Evolutionary conservation across 2,888 invertebrate species (phyloP).

Genomic region (Acleris laterana): DNA sequence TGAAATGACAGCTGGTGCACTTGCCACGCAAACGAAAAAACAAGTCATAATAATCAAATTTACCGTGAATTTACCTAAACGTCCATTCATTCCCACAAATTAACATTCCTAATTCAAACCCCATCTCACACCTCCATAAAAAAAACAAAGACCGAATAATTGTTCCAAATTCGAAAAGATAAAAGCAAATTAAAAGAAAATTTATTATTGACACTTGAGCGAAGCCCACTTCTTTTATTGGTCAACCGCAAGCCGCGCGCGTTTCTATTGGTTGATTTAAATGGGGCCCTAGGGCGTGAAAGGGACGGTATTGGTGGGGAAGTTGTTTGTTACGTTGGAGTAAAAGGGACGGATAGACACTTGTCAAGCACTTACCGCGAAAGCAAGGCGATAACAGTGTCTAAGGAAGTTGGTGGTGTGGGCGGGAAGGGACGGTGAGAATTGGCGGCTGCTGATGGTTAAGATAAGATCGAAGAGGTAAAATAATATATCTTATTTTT

Average conservation of each 20-base stretch:
- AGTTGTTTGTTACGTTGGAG: constrained; percentile 50
- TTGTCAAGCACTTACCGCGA: constrained; percentile 78
- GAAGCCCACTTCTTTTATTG: constrained; percentile 79
- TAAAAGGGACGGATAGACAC: constrained; percentile 75
- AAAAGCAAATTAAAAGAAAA: constrained; percentile 62
- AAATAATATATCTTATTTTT: too few relatives aligned
- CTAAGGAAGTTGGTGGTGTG: constrained; percentile 68
- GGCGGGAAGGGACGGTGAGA: constrained; percentile 48
- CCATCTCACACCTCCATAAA: constrained; percentile 20
- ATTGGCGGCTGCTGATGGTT: constrained; percentile 52
- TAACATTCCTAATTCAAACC: constrained; percentile 17
- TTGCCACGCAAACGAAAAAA: background rate
- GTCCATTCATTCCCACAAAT: constrained; percentile 1
- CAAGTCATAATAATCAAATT: too few relatives aligned
- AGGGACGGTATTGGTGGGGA: constrained; percentile 60
- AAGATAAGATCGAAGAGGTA: constrained; percentile 10
- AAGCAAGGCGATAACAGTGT: constrained; percentile 70
- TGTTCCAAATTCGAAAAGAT: constrained; percentile 56
- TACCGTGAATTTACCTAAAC: background rate
- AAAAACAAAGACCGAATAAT: constrained; percentile 34
- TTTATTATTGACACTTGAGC: constrained; percentile 76
- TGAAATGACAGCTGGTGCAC: too few relatives aligned
- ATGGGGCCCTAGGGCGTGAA: constrained; percentile 69
- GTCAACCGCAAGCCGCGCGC: constrained; percentile 63
- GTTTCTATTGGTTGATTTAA: constrained; percentile 74